Percentiles rank a stretch among this genome's conserved stretches.
These are phyloP conservation scores for Lutra lutra DNA, from an alignment of 2,797 vertebrate species.

Conservation along the genomic window DNA sequence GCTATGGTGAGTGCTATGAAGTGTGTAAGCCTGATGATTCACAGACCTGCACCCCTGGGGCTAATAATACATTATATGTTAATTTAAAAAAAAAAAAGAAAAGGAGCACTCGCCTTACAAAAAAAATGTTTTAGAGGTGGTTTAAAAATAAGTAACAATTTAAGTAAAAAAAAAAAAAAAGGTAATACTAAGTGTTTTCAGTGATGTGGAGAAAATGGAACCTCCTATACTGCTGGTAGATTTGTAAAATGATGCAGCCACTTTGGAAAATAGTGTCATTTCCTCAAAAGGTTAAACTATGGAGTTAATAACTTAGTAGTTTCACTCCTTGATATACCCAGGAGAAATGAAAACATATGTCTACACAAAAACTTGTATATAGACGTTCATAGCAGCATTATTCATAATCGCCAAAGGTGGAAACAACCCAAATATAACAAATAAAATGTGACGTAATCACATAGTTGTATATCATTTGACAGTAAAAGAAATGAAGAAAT, in stretches of 20 bases:
- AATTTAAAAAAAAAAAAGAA: too few relatives aligned
- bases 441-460: neutral
- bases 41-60: too few relatives aligned
- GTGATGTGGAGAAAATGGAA: neutral
- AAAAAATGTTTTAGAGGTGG: too few relatives aligned
- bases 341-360: neutral
- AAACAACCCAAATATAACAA: neutral
- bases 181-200: neutral
- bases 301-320: neutral
- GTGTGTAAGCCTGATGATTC: too few relatives aligned
- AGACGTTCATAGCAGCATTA: neutral
- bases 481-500: constrained; percentile 20
- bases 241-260: neutral
- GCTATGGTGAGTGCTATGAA: too few relatives aligned
- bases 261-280: neutral
- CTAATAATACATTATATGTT: too few relatives aligned
- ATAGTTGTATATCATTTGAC: neutral
- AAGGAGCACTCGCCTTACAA: too few relatives aligned
- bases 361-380: neutral
- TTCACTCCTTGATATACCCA: neutral
- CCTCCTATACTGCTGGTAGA: neutral
- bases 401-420: neutral
- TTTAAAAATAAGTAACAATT: too few relatives aligned
- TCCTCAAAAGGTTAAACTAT: neutral
- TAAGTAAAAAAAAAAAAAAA: neutral